Evolutionary conservation across 2,888 invertebrate genomes (phyloP), one percentile per base, ranked within the genome.

Genomic region (Melinaea marsaeus): DNA sequence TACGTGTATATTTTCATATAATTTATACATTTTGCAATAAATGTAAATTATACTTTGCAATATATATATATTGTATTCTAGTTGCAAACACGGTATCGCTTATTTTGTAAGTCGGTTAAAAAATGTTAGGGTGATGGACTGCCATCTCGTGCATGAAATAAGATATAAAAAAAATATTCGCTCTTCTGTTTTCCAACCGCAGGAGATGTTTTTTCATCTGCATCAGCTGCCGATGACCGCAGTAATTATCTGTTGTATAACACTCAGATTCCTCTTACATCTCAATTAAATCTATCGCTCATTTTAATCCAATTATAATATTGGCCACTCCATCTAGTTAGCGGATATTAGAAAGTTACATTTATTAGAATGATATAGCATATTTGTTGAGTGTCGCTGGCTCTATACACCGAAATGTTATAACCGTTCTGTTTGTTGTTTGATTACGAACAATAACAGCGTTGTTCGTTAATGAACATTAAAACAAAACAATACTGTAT

Each of bases 231-330:
- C 78, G 74, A 75, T 75, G 74, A 78, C 79, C 78, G 75, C 80
- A 80, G 73, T 73, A 69, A 71, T 73, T 69, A 74, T 73, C 67
- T 72, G 77, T 87, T 86, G 80, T 79, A 78, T 82, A 85, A 85
- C 67, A 71, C 71, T 64, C 66, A 73, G 64, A 77, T 69, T 78
- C 75, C 71, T 76, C 81, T 81, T 80, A 74, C 76, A 79, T 81
- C 78, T 78, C 74, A 74, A 75, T 22, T 22, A 22, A 1, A 22
- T 22, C 22, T 22, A 22, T 22, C 22, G 22, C 22, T 22, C 22
- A 22, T 22, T 22, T 22, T 22, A 22, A 22, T 22, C 22, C 22
- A 22, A 22, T 22, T 22, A 22, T 22, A 22, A 22, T 22, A 22
- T 22, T 22, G 22, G 22, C 22, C 22, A 22, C 22, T 22, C 22